Percentiles rank a stretch among this genome's conserved stretches.
Conservation (phyloP, 2,113 vertebrate genomes). For the Halcyon senegalensis region DNA sequence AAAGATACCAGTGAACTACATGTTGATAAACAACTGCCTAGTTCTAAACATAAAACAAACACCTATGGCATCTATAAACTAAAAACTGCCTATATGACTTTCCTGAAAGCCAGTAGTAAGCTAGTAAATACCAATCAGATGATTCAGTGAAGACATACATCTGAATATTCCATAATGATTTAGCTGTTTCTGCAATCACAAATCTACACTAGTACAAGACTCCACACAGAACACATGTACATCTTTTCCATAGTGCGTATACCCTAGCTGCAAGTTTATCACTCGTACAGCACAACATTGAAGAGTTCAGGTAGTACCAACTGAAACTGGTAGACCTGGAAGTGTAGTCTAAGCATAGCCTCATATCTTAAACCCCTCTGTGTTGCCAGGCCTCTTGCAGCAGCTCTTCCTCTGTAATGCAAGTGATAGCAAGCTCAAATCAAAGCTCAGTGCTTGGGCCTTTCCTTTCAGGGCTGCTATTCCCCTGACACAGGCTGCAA, state of each 20-base stretch:
- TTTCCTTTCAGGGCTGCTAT: not conserved
- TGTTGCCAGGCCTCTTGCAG: not conserved
- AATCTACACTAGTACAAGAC: not conserved
- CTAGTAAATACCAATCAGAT: not conserved
- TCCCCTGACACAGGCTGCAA: not conserved
- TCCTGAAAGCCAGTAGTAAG: not conserved
- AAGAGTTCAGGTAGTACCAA: not conserved
- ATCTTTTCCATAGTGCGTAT: not conserved
- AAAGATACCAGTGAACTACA: not conserved
- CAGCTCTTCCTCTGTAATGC: not conserved
- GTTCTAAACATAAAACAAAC: not conserved
- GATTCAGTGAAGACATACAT: not conserved
- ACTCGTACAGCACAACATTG: not conserved
- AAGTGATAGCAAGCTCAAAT: not conserved
- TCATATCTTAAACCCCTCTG: not conserved
- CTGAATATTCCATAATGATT: not conserved
- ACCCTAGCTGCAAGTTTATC: not conserved
- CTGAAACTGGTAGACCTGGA: not conserved
- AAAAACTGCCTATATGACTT: not conserved
- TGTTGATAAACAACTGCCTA: not conserved
- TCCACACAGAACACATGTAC: not conserved
- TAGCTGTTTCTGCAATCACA: not conserved
- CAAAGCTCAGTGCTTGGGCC: not conserved
- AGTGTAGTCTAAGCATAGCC: not conserved
- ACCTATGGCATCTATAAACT: not conserved